A percentile compares a stretch with the other conserved stretches of the same genome.
phyloP scores from a whole-genome alignment of 2,113 vertebrate genomes.

The Sterna hirundo region DNA sequence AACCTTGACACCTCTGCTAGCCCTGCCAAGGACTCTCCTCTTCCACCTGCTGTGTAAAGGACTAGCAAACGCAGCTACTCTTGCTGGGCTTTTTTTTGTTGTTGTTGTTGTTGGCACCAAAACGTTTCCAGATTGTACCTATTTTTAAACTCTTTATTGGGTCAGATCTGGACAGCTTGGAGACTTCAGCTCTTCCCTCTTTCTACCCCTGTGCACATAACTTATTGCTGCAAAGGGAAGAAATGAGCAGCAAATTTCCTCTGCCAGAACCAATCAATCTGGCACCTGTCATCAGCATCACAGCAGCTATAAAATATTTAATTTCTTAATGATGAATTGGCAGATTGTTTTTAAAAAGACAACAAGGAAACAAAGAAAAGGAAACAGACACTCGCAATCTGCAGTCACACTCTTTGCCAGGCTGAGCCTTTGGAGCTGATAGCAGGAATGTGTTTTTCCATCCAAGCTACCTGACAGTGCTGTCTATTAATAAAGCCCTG shows the following conservation, averaged over 20 bases:
- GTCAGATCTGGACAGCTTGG: slow-evolving; percentile 78
- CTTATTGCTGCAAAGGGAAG: slow-evolving; percentile 59
- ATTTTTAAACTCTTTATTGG: slow-evolving; percentile 75
- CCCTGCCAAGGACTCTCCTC: not conserved
- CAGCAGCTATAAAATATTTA: slow-evolving; percentile 78
- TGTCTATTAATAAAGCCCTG: not conserved
- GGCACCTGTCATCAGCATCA: slow-evolving; percentile 75
- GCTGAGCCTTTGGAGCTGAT: slow-evolving; percentile 21
- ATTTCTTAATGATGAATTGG: slow-evolving; percentile 76
- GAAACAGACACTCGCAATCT: slow-evolving; percentile 61
- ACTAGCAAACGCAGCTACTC: not conserved
- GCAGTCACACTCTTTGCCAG: slow-evolving; percentile 42
- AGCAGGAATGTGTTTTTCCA: slow-evolving; percentile 27
- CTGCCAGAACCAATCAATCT: slow-evolving; percentile 75
- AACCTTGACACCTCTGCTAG: slow-evolving; percentile 13
- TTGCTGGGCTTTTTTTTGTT: slow-evolving; percentile 25
- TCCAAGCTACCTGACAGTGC: slow-evolving; percentile 30
- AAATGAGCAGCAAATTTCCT: slow-evolving; percentile 66
- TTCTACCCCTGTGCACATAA: slow-evolving; percentile 56
- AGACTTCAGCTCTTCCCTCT: slow-evolving; percentile 48
- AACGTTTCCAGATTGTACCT: slow-evolving; percentile 74
- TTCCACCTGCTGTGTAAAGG: not conserved
- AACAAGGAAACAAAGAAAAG: slow-evolving; percentile 61
- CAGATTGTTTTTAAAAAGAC: slow-evolving; percentile 69
- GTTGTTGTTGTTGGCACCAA: slow-evolving; percentile 64